A percentile compares a stretch with the other conserved stretches of the same genome.
These are phyloP conservation scores for Toxostoma redivivum DNA, from an alignment of 2,113 vertebrate species.

Conservation along the genomic window DNA sequence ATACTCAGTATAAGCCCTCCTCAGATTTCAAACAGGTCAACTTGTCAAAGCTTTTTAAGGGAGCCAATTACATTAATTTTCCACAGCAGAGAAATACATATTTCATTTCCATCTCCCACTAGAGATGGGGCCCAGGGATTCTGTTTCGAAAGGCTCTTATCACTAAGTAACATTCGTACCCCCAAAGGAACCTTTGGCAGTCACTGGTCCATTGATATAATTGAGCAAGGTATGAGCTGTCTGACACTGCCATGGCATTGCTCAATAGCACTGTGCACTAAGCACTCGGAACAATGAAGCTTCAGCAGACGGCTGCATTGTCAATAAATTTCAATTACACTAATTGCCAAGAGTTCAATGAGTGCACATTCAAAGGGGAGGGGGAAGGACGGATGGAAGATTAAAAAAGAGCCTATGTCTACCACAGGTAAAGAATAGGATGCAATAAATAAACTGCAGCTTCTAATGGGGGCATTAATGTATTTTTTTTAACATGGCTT, in stretches of 20 bases:
- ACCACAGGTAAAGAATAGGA: constrained; percentile 73
- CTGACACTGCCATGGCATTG: constrained; percentile 73
- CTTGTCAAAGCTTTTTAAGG: constrained; percentile 84
- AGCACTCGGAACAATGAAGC: constrained; percentile 89
- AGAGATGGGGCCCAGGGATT: constrained; percentile 88
- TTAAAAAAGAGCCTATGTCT: constrained; percentile 61
- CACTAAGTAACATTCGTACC: constrained; percentile 94
- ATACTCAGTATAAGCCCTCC: constrained; percentile 72
- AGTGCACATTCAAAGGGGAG: constrained; percentile 76
- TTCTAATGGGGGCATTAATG: constrained; percentile 80
- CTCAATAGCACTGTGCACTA: constrained; percentile 78
- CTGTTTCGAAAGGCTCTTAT: constrained; percentile 90
- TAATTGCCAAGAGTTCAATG: constrained; percentile 96
- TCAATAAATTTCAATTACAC: constrained; percentile 98
- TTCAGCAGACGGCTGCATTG: constrained; percentile 80
- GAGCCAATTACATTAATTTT: constrained; percentile 90
- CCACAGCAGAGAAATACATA: constrained; percentile 88
- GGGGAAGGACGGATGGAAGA: constrained; percentile 63
- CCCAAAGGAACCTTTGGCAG: constrained; percentile 90
- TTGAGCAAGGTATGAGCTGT: constrained; percentile 87
- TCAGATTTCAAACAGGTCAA: constrained; percentile 84
- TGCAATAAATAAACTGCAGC: constrained; percentile 77
- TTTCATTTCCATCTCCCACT: constrained; percentile 91
- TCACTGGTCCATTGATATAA: constrained; percentile 93
- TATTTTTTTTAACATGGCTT: constrained; percentile 77